These are phyloP conservation scores for Spodoptera exigua DNA, from an alignment of 2,888 invertebrate species.

Conservation along the genomic window DNA sequence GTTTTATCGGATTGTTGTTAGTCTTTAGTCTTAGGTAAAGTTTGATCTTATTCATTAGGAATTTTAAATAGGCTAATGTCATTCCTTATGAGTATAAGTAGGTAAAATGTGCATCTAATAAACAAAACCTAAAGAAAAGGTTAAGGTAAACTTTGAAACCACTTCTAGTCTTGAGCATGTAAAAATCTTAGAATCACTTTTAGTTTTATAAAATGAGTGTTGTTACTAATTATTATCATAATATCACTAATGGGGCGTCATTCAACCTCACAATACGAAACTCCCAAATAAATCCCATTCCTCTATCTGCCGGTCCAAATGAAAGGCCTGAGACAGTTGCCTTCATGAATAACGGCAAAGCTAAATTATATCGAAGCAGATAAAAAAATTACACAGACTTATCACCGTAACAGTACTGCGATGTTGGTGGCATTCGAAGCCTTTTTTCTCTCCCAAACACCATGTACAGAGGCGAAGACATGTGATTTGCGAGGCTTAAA, in stretches of 20 bases:
- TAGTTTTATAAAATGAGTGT: no score
- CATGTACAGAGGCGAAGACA: conserved; percentile 35
- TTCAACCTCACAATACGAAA: conserved; percentile 1
- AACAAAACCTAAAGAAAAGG: no score
- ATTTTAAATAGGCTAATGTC: no score
- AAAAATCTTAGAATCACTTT: no score
- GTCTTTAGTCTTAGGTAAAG: no score
- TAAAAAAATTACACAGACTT: conserved; percentile 59
- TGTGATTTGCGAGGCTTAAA: neutral
- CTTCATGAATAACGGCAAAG: conserved; percentile 46
- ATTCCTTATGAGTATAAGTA: no score
- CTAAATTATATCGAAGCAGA: conserved; percentile 58
- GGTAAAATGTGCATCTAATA: no score
- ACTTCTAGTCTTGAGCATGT: no score
- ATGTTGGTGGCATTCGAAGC: conserved; percentile 60
- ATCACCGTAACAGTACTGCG: conserved; percentile 57
- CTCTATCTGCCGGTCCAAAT: conserved; percentile 22
- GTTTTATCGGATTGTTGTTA: no score
- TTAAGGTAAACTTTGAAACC: no score
- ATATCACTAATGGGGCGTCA: neutral
- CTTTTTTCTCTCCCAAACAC: conserved; percentile 55
- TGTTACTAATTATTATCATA: no score
- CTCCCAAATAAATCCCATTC: conserved; percentile 23
- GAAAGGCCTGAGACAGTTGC: conserved; percentile 39
- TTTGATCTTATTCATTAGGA: no score